These are phyloP conservation scores for Paradoxurus hermaphroditus DNA, from an alignment of 2,113 vertebrate genomes.

Conservation along the genomic window DNA sequence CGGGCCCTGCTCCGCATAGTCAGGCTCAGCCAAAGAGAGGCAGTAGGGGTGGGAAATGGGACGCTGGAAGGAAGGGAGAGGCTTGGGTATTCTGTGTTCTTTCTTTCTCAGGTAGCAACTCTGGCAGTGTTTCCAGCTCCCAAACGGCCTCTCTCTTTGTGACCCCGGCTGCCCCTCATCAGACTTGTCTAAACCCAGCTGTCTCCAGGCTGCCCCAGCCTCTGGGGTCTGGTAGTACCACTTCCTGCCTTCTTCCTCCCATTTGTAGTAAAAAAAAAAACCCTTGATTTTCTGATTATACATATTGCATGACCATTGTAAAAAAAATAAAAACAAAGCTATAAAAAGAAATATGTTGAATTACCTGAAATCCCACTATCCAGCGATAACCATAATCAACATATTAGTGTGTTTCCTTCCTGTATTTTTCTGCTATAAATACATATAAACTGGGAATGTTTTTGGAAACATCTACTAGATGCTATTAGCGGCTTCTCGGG, in stretches of 20 bases:
- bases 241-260: not conserved
- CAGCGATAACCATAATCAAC: not conserved
- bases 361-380: conserved; percentile 36
- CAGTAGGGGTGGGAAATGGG: not conserved
- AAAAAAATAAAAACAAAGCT: not conserved
- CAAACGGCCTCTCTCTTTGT: not conserved
- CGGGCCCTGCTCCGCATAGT: not conserved
- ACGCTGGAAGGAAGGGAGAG: not conserved
- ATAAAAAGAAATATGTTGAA: not conserved
- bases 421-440: conserved; percentile 53
- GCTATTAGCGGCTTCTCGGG: conserved; percentile 29
- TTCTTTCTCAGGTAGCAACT: not conserved
- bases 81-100: not conserved
- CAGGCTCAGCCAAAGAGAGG: not conserved
- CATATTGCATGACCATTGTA: not conserved
- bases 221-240: not conserved
- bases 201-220: not conserved
- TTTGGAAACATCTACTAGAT: conserved; percentile 34
- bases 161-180: not conserved
- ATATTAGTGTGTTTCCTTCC: conserved; percentile 39
- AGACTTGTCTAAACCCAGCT: not conserved
- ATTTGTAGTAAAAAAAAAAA: not conserved
- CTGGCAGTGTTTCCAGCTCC: not conserved
- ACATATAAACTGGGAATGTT: conserved; percentile 10
- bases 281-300: conserved; percentile 16